Evolutionary conservation across 2,797 vertebrate species (phyloP).

Genomic region (Sarcophilus harrisii): DNA sequence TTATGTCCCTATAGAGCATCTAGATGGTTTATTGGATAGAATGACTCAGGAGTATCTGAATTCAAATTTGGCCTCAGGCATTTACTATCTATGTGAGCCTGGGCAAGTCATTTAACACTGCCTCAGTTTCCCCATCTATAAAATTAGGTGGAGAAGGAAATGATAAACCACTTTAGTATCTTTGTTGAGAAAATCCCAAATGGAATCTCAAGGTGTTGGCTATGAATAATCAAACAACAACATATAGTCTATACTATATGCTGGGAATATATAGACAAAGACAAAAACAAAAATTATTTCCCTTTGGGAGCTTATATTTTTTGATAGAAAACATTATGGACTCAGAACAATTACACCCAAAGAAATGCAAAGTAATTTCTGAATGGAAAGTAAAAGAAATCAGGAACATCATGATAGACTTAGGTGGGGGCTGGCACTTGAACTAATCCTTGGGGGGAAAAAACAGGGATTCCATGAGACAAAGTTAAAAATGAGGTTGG

Average conservation of each 20-base stretch:
- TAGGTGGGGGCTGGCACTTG: not conserved
- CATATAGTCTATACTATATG: not conserved
- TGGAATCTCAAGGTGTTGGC: not conserved
- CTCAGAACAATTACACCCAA: not conserved
- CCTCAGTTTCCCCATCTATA: not conserved
- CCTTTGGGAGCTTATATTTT: too few species aligned
- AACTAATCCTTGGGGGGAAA: not conserved
- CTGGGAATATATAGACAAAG: not conserved
- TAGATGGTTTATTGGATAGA: not conserved
- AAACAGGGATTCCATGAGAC: not conserved
- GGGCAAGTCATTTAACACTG: too few species aligned
- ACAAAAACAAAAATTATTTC: not conserved
- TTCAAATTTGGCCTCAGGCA: not conserved
- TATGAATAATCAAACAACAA: not conserved
- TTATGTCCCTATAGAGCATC: not conserved
- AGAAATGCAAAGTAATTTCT: not conserved
- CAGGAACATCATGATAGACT: not conserved
- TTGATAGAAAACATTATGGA: not conserved
- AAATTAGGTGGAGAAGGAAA: not conserved
- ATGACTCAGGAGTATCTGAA: not conserved
- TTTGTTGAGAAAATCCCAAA: not conserved
- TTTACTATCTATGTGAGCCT: not conserved
- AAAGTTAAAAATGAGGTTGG: not conserved
- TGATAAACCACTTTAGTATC: not conserved
- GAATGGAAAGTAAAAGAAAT: not conserved